These are phyloP conservation scores for Exephanes ischioxanthus DNA, from an alignment of 2,888 invertebrate species.

Conservation along the genomic window DNA sequence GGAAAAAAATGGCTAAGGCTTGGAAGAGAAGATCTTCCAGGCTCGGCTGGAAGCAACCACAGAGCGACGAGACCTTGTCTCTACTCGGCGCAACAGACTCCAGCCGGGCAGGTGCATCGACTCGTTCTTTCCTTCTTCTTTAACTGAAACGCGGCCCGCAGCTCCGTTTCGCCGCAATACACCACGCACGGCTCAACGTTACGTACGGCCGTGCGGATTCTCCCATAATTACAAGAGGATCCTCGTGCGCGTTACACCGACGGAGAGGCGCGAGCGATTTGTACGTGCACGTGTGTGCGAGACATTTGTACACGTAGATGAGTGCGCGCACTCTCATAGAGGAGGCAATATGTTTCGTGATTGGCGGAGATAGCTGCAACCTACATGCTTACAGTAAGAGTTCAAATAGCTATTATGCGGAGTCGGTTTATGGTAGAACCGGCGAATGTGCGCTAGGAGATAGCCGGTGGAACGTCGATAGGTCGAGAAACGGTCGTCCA, in stretches of 20 bases:
- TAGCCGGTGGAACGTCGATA: slow-evolving; percentile 15
- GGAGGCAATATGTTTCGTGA: slow-evolving; percentile 2
- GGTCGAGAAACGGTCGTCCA: slow-evolving; percentile 19
- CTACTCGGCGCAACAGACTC: slow-evolving; percentile 66
- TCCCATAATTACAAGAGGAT: slow-evolving; percentile 43
- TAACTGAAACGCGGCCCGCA: slow-evolving; percentile 22
- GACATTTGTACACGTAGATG: not conserved
- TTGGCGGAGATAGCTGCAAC: not conserved
- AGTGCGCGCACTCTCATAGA: not conserved
- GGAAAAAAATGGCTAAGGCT: slow-evolving; percentile 73
- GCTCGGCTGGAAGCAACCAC: slow-evolving; percentile 68
- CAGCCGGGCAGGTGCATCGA: slow-evolving; percentile 82
- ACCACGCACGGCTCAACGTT: slow-evolving; percentile 52
- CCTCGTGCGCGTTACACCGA: slow-evolving; percentile 13
- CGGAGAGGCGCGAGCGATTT: slow-evolving; percentile 11
- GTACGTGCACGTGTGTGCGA: not conserved
- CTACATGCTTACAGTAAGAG: slow-evolving; percentile 11
- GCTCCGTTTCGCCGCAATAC: slow-evolving; percentile 42
- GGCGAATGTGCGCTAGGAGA: not conserved
- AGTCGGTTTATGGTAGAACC: not conserved
- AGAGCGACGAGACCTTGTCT: slow-evolving; percentile 68
- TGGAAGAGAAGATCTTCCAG: slow-evolving; percentile 63
- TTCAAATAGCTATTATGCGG: slow-evolving; percentile 6
- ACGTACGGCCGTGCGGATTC: slow-evolving; percentile 21
- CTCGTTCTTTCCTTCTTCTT: slow-evolving; percentile 59